Conservation (phyloP, 2,797 vertebrate species). For the Myotis pilosus region DNA sequence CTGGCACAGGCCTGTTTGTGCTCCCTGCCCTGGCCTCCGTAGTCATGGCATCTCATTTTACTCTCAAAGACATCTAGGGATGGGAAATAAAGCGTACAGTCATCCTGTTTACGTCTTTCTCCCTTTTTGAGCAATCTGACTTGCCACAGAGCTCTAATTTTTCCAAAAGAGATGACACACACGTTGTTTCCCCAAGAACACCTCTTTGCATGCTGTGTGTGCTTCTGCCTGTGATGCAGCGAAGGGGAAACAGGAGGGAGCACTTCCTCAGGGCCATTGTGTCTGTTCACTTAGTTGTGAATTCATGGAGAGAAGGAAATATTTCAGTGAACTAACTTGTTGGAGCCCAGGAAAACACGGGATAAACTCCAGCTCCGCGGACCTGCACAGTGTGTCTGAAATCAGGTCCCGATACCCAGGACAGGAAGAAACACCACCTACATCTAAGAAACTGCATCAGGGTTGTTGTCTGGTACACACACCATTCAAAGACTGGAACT, state of each 20-base stretch:
- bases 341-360: neutral
- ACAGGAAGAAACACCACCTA: neutral
- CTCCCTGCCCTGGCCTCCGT: neutral
- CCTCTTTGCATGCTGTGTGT: neutral
- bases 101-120: neutral
- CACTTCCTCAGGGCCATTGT: neutral
- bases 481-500: neutral
- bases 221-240: neutral
- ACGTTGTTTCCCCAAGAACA: neutral
- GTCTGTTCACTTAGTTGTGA: neutral
- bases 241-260: neutral
- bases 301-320: conserved; percentile 15
- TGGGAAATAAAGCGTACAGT: neutral
- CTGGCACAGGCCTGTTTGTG: neutral
- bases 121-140: neutral
- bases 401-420: neutral
- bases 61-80: neutral
- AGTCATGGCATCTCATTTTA: neutral
- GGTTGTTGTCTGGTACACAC: neutral
- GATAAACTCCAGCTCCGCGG: neutral
- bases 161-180: neutral
- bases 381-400: neutral
- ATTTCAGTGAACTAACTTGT: neutral
- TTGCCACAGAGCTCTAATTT: neutral
- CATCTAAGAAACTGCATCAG: neutral